Evolutionary conservation across 1,140 invertebrate species (phyloP).

Genomic region (Zaprionus capensis): DNA sequence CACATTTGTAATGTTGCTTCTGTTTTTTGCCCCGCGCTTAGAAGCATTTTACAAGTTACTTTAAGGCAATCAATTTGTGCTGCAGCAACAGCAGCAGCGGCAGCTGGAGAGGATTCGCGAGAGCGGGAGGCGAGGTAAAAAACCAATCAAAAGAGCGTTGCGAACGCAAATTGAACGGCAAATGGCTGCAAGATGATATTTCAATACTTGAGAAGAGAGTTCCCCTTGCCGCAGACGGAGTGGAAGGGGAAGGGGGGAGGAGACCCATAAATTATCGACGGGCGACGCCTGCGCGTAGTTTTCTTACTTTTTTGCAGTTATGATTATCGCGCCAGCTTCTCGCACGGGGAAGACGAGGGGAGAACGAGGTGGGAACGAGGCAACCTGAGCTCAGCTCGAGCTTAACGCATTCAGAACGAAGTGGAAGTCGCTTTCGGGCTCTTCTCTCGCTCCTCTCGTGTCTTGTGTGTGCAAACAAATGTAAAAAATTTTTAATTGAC

Average conservation of each 20-base stretch:
- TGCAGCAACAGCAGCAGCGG: constrained; percentile 7
- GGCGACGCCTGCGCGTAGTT: constrained; percentile 80
- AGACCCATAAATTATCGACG: constrained; percentile 76
- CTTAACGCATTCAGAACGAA: constrained; percentile 10
- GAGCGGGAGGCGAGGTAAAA: constrained; percentile 46
- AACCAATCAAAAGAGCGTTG: constrained; percentile 83
- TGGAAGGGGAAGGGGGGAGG: not conserved
- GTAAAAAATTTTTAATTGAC: constrained; percentile 83
- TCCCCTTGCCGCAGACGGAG: not conserved
- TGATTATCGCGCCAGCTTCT: constrained; percentile 75
- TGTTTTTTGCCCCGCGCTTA: constrained; percentile 69
- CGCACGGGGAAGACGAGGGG: not conserved
- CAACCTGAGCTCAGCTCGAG: not conserved
- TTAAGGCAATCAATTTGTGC: constrained; percentile 82
- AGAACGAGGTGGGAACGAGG: too few species aligned
- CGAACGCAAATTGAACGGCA: constrained; percentile 82
- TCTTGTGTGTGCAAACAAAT: constrained; percentile 73
- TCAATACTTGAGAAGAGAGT: constrained; percentile 62
- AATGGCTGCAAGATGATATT: constrained; percentile 80
- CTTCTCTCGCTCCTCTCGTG: not conserved
- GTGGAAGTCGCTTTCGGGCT: not conserved
- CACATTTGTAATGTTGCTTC: constrained; percentile 83
- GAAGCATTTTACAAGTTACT: constrained; percentile 80
- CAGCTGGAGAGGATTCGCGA: not conserved
- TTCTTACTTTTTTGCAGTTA: constrained; percentile 82